Conservation (phyloP, 1,140 invertebrate genomes). For the Drosophila elegans region DNA sequence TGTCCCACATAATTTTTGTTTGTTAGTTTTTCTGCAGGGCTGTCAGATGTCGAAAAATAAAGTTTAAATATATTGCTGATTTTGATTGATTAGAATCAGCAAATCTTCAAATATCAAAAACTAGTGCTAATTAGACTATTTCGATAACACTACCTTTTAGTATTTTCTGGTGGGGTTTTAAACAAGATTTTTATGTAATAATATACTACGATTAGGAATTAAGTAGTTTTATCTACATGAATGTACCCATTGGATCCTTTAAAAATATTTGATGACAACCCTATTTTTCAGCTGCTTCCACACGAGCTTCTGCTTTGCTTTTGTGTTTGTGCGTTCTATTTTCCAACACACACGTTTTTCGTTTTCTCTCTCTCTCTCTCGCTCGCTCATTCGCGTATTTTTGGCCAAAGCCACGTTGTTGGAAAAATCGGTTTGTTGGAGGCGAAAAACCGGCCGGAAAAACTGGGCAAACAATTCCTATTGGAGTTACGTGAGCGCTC, state of each 20-base stretch:
- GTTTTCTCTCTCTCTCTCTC: conserved; percentile 25
- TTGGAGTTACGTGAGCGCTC: conserved; percentile 73
- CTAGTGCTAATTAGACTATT: too few relatives aligned
- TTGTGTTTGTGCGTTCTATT: conserved; percentile 68
- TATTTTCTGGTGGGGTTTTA: too few relatives aligned
- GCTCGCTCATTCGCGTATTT: conserved; percentile 46
- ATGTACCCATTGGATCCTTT: background rate
- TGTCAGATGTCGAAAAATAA: background rate
- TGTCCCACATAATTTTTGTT: conserved; percentile 80
- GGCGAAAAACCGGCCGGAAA: conserved; percentile 75
- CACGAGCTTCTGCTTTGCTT: conserved; percentile 26
- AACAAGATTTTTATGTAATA: too few relatives aligned
- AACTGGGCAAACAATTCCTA: conserved; percentile 72
- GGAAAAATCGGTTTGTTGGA: conserved; percentile 47
- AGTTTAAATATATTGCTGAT: too few relatives aligned
- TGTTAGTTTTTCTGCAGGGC: conserved; percentile 69
- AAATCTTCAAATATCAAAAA: too few relatives aligned
- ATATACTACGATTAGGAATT: too few relatives aligned
- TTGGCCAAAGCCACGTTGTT: conserved; percentile 67
- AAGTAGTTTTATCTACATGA: too few relatives aligned
- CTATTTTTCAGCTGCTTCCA: conserved; percentile 66
- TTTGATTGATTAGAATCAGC: too few relatives aligned
- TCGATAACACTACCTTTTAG: too few relatives aligned
- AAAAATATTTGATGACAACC: background rate
- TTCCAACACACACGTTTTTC: conserved; percentile 42